Evolutionary conservation across 2,797 vertebrate species (phyloP), one percentile per base, ranked within the genome.

Genomic region (Sarcophilus harrisii): DNA sequence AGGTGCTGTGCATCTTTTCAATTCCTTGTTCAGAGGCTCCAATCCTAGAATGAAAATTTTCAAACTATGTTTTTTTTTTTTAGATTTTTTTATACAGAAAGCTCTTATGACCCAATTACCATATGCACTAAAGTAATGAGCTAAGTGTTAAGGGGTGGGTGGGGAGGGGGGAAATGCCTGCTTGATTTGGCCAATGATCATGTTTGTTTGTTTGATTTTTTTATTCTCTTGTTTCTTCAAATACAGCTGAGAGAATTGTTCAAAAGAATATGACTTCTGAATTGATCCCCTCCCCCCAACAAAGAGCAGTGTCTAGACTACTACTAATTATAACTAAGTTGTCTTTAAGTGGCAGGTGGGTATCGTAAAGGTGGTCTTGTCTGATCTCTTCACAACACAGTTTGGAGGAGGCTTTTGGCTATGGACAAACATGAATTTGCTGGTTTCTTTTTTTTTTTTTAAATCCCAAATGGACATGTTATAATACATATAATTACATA

Each of bases 221-320:
- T 97, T 97, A 97, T 92, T 97, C 91, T 97, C 55, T 91, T 97
- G 90, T 97, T 98, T 98, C 97, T 96, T 96, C 96, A 98, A 98
- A 97, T 96, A 96, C 87, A 97, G 97, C 97, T 97, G 97, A 97
- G 98, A 97, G 97, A 98, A 98, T 98, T 98, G 97, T 94, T 96
- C 94, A 96, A 97, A 98, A 95, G 96, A 98, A 97, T 92, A 94
- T 96, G 97, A 98, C 87, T 60, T 98, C 97, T 98, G 97, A 97
- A 91, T 94, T 97, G 95, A 97, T 93, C 96, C 98, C 97, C 98
- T 97, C 97, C 98, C 97, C 97, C 98, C 98, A 97, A 98, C 97
- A 92, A 95, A 98, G 95, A 98, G 97, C 97, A 97, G 97, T 3
- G 96, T 98, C 98, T 98, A 98, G 98, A 98, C 97, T 97, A 97